A percentile compares a stretch with the other conserved stretches of the same genome.
Conservation (phyloP, 1,140 invertebrate genomes). For the Linepithema humile region DNA sequence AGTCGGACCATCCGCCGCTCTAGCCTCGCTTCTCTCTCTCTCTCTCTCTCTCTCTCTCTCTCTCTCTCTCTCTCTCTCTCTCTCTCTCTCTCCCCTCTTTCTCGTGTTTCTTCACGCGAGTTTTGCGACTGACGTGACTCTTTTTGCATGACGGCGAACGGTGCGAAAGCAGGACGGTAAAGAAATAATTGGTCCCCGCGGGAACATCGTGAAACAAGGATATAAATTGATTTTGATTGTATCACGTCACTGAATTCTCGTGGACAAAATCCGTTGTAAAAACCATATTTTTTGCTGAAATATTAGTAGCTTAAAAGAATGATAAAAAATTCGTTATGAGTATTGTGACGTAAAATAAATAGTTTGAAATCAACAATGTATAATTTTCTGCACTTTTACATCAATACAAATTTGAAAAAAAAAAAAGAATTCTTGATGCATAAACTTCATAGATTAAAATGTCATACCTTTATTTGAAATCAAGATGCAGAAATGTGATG, state of each 20-base stretch:
- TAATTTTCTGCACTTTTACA: background rate
- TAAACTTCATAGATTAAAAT: no score
- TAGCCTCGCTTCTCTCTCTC: background rate
- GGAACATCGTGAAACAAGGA: background rate
- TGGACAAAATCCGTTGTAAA: background rate
- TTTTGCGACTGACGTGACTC: constrained; percentile 50
- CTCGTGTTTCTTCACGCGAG: constrained; percentile 28
- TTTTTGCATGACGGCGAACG: constrained; percentile 42
- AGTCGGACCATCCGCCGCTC: constrained; percentile 41
- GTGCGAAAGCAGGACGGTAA: constrained; percentile 26
- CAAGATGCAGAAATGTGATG: no score
- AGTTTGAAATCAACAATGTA: background rate
- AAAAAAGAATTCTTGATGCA: no score
- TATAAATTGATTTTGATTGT: constrained; percentile 42
- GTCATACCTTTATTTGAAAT: no score
- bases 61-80: no score
- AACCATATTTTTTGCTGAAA: background rate
- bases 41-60: no score
- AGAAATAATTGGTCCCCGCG: constrained; percentile 42
- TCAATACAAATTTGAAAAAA: background rate
- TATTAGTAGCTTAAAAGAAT: background rate
- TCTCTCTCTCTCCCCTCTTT: background rate
- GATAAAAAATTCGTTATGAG: background rate
- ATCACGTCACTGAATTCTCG: constrained; percentile 12
- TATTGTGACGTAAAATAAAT: background rate